Base-by-base conservation (phyloP, 1,140 invertebrate genomes). In the Zaprionus kolodkinae region DNA sequence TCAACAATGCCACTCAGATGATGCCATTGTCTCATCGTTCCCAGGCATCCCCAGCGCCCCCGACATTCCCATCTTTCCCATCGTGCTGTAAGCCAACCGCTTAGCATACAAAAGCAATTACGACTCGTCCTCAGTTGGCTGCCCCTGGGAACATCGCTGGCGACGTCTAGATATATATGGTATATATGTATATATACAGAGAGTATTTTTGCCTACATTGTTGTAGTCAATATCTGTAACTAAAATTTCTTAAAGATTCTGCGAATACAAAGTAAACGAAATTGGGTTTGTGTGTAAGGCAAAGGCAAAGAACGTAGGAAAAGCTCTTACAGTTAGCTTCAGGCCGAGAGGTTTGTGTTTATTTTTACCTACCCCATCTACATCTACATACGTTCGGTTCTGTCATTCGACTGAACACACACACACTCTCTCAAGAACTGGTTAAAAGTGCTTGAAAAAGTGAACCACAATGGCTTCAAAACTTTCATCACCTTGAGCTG, bases 61-160 rank as follows among this genome's bases (percentile, higher is more conserved):
- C 45, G 11, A 21, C 45, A n/a, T 50, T 50, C 17, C 45, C 45
- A 50, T 59, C 64, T 43, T 60, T 60, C 52, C 61, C 60, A 60
- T 55, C 72, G 65, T 12, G 17, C 45, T 50, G 45, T 50, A 50
- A 78, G 74, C 67, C 76, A 77, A 77, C 40, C 60, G 72, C 68
- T 77, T 68, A 55, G 79, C 79, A 77, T 65, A 81, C 65, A 81
- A 81, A 81, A 81, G 79, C 79, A 81, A 81, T 81, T 81, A 81
- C 74, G 66, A 76, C 70, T 67, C 61, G 59, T 72, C 60, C 60
- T 66, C 40, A 61, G 15, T 48, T 65, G 66, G 35, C 55, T 38
- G 38, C 59, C 59, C n/a, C 35, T 61, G 21, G 25, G 59, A 55
- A 21, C 40, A 7, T 45, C 17, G 38, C 21, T 45, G 15, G 21